A percentile compares a stretch with the other conserved stretches of the same genome.
phyloP scores from a whole-genome alignment of 2,797 vertebrate genomes.

The Platyrinchus mystaceus region DNA sequence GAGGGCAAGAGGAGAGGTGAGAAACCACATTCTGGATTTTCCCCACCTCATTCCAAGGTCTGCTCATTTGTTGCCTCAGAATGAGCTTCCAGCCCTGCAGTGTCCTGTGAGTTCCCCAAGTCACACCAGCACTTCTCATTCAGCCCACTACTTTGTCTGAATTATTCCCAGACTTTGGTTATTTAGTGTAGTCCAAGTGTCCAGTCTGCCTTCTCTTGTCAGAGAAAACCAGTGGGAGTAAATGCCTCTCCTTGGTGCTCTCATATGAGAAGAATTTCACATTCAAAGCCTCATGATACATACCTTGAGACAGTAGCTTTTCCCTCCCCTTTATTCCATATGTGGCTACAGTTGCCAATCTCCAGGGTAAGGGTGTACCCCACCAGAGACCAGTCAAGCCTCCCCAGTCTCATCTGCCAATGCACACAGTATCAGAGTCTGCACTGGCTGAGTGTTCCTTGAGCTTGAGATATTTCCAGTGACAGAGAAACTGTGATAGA shows the following conservation, averaged over 20 bases:
- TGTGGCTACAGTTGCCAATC: fast-evolving
- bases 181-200: neutral
- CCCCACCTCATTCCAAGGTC: neutral
- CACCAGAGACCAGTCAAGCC: neutral
- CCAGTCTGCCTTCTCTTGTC: neutral
- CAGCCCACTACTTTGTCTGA: neutral
- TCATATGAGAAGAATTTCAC: neutral
- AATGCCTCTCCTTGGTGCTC: neutral
- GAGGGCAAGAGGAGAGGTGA: neutral
- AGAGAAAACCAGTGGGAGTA: neutral
- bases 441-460: neutral
- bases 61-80: neutral
- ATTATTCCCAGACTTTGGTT: neutral
- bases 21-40: neutral
- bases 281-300: neutral
- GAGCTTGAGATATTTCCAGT: neutral
- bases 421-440: neutral
- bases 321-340: neutral
- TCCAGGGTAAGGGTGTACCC: neutral
- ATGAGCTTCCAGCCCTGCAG: fast-evolving
- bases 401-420: fast-evolving
- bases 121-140: neutral
- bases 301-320: neutral
- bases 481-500: neutral
- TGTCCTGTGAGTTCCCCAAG: neutral